A percentile compares a stretch with the other conserved stretches of the same genome.
phyloP scores from a whole-genome alignment of 2,113 vertebrate species.

The Poicephalus meyeri region DNA sequence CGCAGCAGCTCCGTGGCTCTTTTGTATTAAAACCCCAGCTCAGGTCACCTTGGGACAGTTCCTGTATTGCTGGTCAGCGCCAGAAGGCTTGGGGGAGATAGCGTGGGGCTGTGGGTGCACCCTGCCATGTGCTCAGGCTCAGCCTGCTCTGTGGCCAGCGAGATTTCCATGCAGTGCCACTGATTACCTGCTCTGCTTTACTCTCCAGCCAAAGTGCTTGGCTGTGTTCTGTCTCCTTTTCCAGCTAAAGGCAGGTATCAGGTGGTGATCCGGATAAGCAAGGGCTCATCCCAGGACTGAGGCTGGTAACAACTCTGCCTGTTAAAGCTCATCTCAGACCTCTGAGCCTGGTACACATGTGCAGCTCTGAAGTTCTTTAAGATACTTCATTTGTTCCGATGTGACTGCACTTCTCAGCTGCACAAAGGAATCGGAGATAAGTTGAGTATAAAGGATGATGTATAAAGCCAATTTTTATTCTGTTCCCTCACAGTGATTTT shows the following conservation, averaged over 20 bases:
- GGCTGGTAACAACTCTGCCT: not conserved
- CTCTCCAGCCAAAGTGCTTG: not conserved
- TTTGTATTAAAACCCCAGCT: not conserved
- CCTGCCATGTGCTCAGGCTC: rapidly evolving
- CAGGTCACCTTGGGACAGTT: rapidly evolving
- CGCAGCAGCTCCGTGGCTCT: not conserved
- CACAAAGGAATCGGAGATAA: not conserved
- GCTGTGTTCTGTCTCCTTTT: no score
- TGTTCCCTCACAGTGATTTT: constrained; percentile 39
- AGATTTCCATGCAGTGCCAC: not conserved
- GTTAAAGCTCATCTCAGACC: not conserved
- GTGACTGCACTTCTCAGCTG: not conserved
- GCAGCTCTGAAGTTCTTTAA: not conserved
- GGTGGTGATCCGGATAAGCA: not conserved
- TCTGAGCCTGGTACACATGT: not conserved
- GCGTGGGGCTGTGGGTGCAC: rapidly evolving
- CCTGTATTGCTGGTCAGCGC: not conserved
- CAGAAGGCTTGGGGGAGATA: rapidly evolving
- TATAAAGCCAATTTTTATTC: constrained; percentile 60
- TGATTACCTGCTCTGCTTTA: rapidly evolving
- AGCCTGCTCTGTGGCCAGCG: not conserved
- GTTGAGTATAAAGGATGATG: constrained; percentile 11
- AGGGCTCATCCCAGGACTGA: not conserved
- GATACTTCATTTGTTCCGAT: not conserved
- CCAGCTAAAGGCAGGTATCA: not conserved